These are phyloP conservation scores for Cydia splendana DNA, from an alignment of 1,140 invertebrate species.

Conservation along the genomic window DNA sequence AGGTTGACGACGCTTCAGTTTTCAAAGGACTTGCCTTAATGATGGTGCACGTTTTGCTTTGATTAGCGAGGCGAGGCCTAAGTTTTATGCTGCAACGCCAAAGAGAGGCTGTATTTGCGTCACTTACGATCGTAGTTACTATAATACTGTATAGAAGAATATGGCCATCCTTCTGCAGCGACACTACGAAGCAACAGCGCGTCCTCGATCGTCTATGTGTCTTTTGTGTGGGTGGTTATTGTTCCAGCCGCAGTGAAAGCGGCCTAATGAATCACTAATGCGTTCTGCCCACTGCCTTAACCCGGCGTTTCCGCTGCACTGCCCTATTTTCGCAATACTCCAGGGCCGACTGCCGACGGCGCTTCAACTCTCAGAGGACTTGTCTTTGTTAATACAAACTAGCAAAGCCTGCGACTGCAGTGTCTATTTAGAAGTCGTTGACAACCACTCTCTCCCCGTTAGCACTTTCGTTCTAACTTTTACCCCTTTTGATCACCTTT, in stretches of 20 bases:
- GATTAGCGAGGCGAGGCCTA: too few relatives aligned
- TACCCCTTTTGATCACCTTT: too few relatives aligned
- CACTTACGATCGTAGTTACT: too few relatives aligned
- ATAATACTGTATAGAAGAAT: too few relatives aligned
- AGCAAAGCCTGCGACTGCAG: too few relatives aligned
- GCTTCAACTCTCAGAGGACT: slow-evolving; percentile 4
- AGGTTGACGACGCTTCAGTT: not conserved
- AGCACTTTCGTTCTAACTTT: too few relatives aligned
- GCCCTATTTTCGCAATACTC: slow-evolving; percentile 56
- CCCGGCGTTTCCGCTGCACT: slow-evolving; percentile 56
- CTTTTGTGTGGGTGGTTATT: slow-evolving; percentile 44
- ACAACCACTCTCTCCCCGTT: too few relatives aligned
- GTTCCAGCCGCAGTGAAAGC: slow-evolving; percentile 62
- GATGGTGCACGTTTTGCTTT: too few relatives aligned
- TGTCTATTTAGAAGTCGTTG: not conserved
- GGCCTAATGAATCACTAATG: slow-evolving; percentile 60
- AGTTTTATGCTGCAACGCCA: too few relatives aligned
- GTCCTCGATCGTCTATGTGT: slow-evolving; percentile 13
- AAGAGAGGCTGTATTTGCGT: too few relatives aligned
- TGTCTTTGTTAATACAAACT: not conserved
- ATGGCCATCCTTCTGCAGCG: too few relatives aligned
- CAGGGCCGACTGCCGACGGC: slow-evolving; percentile 24
- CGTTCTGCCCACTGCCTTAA: slow-evolving; percentile 56
- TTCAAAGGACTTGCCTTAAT: not conserved
- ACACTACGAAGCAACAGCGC: not conserved